Evolutionary conservation across 2,888 invertebrate species (phyloP), one percentile per base, ranked within the genome.

Genomic region (Cryptocephalus primarius): DNA sequence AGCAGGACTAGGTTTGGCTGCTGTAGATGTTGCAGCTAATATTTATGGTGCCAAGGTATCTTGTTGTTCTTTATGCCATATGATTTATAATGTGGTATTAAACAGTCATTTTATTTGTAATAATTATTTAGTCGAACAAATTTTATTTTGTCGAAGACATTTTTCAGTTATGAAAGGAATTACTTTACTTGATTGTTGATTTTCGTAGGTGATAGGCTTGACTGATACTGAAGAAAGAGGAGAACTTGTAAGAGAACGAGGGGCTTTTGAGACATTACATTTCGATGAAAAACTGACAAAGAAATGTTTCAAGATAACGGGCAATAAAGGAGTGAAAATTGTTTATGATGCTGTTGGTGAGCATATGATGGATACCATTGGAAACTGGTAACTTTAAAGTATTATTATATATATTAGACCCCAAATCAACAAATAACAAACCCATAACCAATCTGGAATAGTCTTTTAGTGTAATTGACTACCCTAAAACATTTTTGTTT

Each of bases 21-120:
- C 80, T 39, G 76, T 83, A 13, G 84, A 85, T 67, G 71, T 85
- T 40, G 83, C 83, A 39, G 75, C 79, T 9, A 81, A 80, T 65
- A 74, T 83, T 42, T 83, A 78, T 59, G 76, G 76, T 62, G 77
- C 81, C 32, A 76, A 80, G 70, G 82, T 81, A 60, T 9, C 33
- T 13, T 31, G 22, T 22, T 22, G 3, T 22, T 22, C 22, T 22
- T 22, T 22, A 6, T 22, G 22, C 6, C 22, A 6, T 22, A 22
- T 22, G 22, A 22, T 22, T 22, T 22, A 6, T 6, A 22, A 22
- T 22, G 22, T 6, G n/a, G n/a, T n/a, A n/a, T 22, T 22, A 22
- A 6, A 2, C 22, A 6, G 6, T 22, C 22, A 22, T 22, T 22
- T 22, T n/a, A n/a, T n/a, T n/a, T n/a, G n/a, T n/a, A n/a, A n/a